phyloP scores from a whole-genome alignment of 2,888 invertebrate genomes.

The Amphipoea oculea region DNA sequence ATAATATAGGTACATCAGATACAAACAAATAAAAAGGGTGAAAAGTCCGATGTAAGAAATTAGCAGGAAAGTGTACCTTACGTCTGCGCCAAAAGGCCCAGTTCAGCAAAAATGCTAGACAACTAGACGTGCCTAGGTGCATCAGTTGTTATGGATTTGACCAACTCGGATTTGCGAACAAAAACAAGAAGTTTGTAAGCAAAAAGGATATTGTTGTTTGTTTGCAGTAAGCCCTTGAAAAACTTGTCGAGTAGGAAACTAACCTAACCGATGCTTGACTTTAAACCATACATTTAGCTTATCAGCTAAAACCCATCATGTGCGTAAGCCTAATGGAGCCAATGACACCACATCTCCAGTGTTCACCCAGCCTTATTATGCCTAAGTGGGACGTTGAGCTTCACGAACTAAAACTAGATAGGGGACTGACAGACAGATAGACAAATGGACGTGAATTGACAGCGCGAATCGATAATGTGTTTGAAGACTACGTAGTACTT shows the following conservation, averaged over 20 bases:
- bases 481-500: constrained; percentile 47
- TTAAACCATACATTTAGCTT: constrained; percentile 27
- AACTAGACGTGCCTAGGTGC: background rate
- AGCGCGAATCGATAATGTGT: constrained; percentile 64
- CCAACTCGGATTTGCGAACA: background rate
- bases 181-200: background rate
- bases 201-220: background rate
- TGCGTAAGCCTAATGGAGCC: constrained; percentile 54
- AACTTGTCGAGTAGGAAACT: background rate
- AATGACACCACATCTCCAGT: constrained; percentile 54
- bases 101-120: too few relatives aligned
- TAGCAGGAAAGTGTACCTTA: background rate
- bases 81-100: background rate
- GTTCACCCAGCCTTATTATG: constrained; percentile 52
- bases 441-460: constrained; percentile 76
- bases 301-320: constrained; percentile 45
- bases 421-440: constrained; percentile 73
- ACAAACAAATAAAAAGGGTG: too few relatives aligned
- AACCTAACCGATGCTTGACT: constrained; percentile 6
- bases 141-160: background rate
- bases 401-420: constrained; percentile 71
- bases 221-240: background rate
- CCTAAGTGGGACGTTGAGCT: constrained; percentile 70
- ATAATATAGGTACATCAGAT: too few relatives aligned
- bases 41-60: background rate